Conservation (phyloP, 2,113 vertebrate genomes). For the Myrmecobius fasciatus region DNA sequence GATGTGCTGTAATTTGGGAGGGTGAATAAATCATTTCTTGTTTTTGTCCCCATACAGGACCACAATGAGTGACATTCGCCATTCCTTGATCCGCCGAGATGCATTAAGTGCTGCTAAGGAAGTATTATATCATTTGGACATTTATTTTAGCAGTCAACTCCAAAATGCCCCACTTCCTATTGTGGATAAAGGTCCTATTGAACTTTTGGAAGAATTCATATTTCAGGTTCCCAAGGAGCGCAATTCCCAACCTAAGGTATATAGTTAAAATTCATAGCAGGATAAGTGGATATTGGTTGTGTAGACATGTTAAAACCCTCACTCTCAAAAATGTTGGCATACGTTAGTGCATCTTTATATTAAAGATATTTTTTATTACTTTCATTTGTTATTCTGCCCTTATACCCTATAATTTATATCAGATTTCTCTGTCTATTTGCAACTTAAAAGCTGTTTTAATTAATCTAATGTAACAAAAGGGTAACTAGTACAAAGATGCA, state of each 20-base stretch:
- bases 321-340: background rate
- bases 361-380: background rate
- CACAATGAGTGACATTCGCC: slow-evolving; percentile 95
- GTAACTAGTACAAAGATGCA: background rate
- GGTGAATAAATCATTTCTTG: background rate
- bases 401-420: background rate
- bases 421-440: background rate
- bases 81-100: slow-evolving; percentile 95
- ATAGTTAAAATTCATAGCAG: background rate
- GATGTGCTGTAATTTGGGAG: background rate
- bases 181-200: slow-evolving; percentile 90
- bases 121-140: slow-evolving; percentile 96
- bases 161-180: slow-evolving; percentile 91
- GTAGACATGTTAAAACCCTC: background rate
- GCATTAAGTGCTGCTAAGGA: slow-evolving; percentile 96
- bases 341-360: too few species aligned
- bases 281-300: background rate
- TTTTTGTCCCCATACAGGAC: background rate
- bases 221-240: slow-evolving; percentile 95
- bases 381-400: background rate
- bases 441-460: background rate
- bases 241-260: slow-evolving; percentile 89
- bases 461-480: background rate
- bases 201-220: slow-evolving; percentile 96
- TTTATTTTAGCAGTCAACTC: slow-evolving; percentile 95